Conservation (phyloP, 2,797 vertebrate genomes). For the Cyclura pinguis region DNA sequence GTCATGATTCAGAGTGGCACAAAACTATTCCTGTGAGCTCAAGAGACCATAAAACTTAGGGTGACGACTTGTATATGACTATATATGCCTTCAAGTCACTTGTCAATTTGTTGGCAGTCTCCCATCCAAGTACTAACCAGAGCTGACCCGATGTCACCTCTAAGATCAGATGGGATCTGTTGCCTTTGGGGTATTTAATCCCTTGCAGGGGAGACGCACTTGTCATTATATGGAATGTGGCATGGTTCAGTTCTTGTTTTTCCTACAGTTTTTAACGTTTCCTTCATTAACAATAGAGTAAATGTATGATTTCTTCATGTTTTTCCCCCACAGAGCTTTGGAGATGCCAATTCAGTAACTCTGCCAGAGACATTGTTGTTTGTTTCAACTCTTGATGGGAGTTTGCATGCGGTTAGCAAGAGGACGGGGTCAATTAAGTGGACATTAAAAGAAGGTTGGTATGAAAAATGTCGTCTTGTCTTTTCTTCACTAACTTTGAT, state of each 20-base stretch:
- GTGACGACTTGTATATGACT: too few species aligned
- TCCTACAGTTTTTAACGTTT: background rate
- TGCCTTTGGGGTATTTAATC: too few species aligned
- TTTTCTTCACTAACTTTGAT: conserved; percentile 1
- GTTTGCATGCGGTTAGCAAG: conserved; percentile 96
- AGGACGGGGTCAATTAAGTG: conserved; percentile 95
- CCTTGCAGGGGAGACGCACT: background rate
- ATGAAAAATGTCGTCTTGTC: conserved; percentile 4
- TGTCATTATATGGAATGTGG: background rate
- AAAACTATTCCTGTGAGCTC: background rate
- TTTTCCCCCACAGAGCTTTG: conserved; percentile 79
- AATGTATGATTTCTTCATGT: conserved; percentile 16
- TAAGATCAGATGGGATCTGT: background rate
- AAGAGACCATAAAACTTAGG: background rate
- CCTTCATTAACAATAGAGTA: conserved; percentile 8
- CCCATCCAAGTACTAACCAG: too few species aligned
- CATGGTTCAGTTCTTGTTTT: background rate
- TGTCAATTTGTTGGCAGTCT: too few species aligned
- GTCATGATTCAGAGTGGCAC: background rate
- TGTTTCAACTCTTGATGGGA: conserved; percentile 96
- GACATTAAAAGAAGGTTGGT: conserved; percentile 97
- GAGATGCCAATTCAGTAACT: conserved; percentile 87
- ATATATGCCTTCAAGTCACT: too few species aligned
- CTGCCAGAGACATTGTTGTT: conserved; percentile 95
- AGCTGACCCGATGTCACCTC: background rate